Evolutionary conservation across 2,113 vertebrate species (phyloP), one percentile per base, ranked within the genome.

Genomic region (Syrrhaptes paradoxus): DNA sequence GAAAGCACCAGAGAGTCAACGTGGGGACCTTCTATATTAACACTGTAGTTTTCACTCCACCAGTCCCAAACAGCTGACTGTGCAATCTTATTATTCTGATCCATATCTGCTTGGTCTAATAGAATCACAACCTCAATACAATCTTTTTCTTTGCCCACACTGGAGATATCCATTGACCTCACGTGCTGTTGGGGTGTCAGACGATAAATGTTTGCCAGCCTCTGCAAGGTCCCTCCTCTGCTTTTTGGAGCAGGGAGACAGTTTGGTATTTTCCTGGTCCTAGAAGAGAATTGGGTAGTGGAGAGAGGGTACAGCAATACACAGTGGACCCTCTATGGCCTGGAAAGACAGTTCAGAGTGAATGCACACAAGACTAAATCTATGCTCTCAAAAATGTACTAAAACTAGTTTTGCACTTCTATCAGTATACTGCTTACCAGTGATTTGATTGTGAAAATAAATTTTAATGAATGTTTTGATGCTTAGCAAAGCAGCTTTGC

Each of bases 141-240:
- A 14, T 4, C 18, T 17, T 38, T 34, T 70, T 59, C 34, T 46
- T 57, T 71, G 78, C 46, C 32, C 24, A 13, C 34, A 49, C 48
- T 63, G 43, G 19, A 85, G 26, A 57, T 13, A 77, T 0, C 26
- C 54, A 52, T 2, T 29, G 20, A 34, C 21, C 43, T 51, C 48
- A 34, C 0, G 0, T 13, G 36, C 31, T 48, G 17, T 17, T 38
- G n/a, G 20, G 4, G 4, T 21, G 10, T 52, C 63, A 51, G 29
- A n/a, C 0, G 1, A 31, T 34, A 75, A 57, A 46, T 2, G 17
- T 32, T 43, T n/a, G 14, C n/a, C 19, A 51, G 34, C 6, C 19
- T 49, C 36, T 36, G 16, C 58, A 77, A 67, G 48, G 43, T 49
- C 12, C 36, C 34, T 57, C 52, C 63, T 48, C 66, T 70, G 49